phyloP scores from a whole-genome alignment of 2,888 invertebrate species.

The Gymnosoma rotundatum region DNA sequence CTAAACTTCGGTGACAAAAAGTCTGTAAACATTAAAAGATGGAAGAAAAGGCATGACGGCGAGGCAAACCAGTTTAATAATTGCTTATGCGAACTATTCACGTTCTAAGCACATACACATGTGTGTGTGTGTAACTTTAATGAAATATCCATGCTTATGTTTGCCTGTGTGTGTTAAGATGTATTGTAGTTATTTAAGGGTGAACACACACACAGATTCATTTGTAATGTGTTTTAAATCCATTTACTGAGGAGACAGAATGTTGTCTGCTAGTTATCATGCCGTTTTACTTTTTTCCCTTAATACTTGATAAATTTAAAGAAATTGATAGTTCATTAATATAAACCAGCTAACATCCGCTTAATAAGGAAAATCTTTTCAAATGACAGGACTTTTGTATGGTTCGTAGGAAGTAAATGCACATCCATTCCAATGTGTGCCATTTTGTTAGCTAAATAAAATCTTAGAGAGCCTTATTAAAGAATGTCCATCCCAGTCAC shows the following conservation, averaged over 20 bases:
- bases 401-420: no score
- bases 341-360: not conserved
- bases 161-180: not conserved
- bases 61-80: not conserved
- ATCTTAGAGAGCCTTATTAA: no score
- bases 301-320: not conserved
- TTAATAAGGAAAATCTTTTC: not conserved
- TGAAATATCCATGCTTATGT: not conserved
- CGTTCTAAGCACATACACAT: not conserved
- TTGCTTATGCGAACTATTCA: not conserved
- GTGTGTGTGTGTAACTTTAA: not conserved
- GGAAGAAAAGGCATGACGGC: not conserved
- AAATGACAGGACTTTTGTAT: no score
- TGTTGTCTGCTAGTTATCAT: not conserved
- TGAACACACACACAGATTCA: not conserved
- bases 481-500: not conserved
- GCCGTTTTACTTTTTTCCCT: not conserved
- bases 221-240: not conserved
- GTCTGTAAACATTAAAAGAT: not conserved
- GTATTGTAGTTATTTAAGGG: not conserved
- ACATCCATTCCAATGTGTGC: no score
- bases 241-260: not conserved
- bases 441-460: not conserved
- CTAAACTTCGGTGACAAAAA: not conserved
- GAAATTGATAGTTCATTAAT: not conserved